phyloP scores from a whole-genome alignment of 2,888 invertebrate species.

The Meghimatium bilineatum region DNA sequence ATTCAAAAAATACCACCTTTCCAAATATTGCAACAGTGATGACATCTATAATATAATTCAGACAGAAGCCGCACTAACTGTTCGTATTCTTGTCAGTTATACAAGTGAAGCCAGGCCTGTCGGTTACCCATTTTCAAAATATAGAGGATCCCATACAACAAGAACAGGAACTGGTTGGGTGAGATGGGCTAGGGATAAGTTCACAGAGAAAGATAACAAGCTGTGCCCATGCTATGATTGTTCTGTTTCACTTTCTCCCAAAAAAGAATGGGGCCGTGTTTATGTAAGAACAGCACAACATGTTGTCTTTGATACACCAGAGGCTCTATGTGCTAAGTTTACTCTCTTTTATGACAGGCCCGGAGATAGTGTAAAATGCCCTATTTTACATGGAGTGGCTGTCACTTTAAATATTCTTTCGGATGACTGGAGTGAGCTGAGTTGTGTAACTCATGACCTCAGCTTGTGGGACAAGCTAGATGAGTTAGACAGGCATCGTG shows the following conservation, averaged over 20 bases:
- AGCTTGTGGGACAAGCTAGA: not conserved
- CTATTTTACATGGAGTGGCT: not conserved
- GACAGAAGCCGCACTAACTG: constrained; percentile 2
- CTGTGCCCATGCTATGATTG: constrained; percentile 4
- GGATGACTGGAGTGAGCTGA: not conserved
- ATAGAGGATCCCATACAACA: not conserved
- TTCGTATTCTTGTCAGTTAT: not conserved
- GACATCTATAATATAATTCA: constrained; percentile 5
- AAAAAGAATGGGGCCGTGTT: not conserved
- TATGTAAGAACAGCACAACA: constrained; percentile 7
- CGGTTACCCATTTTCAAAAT: not conserved
- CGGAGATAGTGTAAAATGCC: no score
- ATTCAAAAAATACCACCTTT: constrained; percentile 11
- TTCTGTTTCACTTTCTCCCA: not conserved
- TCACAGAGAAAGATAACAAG: not conserved
- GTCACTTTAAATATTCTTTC: not conserved
- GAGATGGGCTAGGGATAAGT: not conserved
- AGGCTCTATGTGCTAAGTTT: not conserved
- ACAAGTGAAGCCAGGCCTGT: constrained; percentile 6
- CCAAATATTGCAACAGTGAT: not conserved
- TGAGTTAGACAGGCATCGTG: no score
- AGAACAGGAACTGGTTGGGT: constrained; percentile 15
- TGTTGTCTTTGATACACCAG: constrained; percentile 14
- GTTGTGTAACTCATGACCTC: constrained; percentile 18
- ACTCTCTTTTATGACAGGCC: not conserved